A percentile compares a stretch with the other conserved stretches of the same genome.
These are phyloP conservation scores for Galleria mellonella DNA, from an alignment of 1,140 invertebrate genomes.

Conservation along the genomic window DNA sequence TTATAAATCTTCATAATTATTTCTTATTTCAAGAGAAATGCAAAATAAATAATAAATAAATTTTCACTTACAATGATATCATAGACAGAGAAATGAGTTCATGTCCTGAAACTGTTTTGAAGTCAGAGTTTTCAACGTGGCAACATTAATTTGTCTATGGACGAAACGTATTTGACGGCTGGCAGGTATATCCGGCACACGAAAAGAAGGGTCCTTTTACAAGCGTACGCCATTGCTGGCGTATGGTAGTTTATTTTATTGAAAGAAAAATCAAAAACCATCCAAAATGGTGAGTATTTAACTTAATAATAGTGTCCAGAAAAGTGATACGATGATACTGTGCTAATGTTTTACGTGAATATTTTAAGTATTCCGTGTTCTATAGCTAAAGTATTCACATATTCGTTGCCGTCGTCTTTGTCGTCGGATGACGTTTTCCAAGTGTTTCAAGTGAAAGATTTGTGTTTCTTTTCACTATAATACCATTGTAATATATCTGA, in stretches of 20 bases:
- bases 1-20: no score
- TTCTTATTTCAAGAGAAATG: no score
- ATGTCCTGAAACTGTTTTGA: no score
- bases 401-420: constrained; percentile 44
- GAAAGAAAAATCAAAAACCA: constrained; percentile 85
- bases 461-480: not conserved
- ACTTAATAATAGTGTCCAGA: constrained; percentile 39
- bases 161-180: constrained; percentile 35
- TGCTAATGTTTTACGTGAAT: constrained; percentile 30
- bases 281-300: constrained; percentile 87
- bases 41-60: no score
- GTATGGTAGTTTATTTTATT: constrained; percentile 83
- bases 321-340: constrained; percentile 32
- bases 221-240: constrained; percentile 89
- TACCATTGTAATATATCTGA: not conserved
- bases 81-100: no score
- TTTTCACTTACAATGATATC: no score
- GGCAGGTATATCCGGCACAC: constrained; percentile 49
- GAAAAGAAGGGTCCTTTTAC: constrained; percentile 74
- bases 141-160: constrained; percentile 40
- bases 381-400: constrained; percentile 27
- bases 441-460: constrained; percentile 38
- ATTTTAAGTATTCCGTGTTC: constrained; percentile 46
- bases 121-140: no score
- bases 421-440: constrained; percentile 61